Base-by-base conservation (phyloP, 1,140 invertebrate genomes). In the Helicoverpa zea region DNA sequence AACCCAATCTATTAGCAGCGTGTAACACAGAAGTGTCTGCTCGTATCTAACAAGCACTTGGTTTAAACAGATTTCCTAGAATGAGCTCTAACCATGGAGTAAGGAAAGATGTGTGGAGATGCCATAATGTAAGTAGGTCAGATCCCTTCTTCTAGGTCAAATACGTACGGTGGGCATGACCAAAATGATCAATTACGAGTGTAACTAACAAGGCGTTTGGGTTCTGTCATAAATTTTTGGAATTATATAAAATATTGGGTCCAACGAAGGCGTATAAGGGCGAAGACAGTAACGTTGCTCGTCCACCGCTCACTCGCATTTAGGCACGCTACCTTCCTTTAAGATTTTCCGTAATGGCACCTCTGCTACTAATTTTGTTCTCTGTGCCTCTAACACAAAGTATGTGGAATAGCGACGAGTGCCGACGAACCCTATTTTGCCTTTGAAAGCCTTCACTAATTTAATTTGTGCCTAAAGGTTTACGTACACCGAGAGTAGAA, bases 371-470 rank as follows among this genome's bases (percentile, higher is more conserved):
- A 0, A 23, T 23, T 23, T 23, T 23, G 23, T 23, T 23, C 23
- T 23, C 23, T 2, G 23, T 23, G 23, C 23, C 23, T 23, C 2
- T 23, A 47, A 64, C 63, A 30, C 63, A 64, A 64, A 64, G 66
- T 23, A 52, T 49, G 49, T 18, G 72, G 30, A 75, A 54, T 47
- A 54, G 56, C 72, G 43, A 35, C 23, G 72, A 58, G 66, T 54
- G 1, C 56, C 47, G 13, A 70, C 30, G 51, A 52, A 51, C 61
- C 80, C 63, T 76, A 77, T 77, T 81, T 72, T 61, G 61, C 74
- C 75, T 76, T 18, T 81, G 83, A 86, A 83, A 84, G 83, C 73
- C 81, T 74, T 72, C 59, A 77, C 77, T 80, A 84, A 84, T 84
- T 86, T 75, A 83, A 86, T 86, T 86, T 86, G 61, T 35, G 16